phyloP scores from a whole-genome alignment of 2,113 vertebrate species.

The human (Homo sapiens) region DNA sequence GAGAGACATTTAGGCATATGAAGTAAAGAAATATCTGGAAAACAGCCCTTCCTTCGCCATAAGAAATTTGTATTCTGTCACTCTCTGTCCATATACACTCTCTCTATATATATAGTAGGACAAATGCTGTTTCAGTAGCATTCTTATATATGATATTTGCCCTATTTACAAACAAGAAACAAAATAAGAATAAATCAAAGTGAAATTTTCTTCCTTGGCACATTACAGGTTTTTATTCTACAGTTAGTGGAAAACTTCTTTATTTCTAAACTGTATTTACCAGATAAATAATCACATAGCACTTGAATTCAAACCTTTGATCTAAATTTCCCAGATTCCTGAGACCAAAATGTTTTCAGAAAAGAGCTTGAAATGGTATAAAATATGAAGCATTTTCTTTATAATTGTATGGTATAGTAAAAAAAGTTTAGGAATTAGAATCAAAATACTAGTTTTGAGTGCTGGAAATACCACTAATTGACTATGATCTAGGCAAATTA shows the following conservation, averaged over 20 bases:
- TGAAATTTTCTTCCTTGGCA: background rate
- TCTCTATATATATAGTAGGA: too few relatives aligned
- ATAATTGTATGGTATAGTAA: background rate
- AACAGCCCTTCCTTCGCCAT: background rate
- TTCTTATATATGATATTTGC: background rate
- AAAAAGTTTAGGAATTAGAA: background rate
- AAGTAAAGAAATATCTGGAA: slow-evolving; percentile 11
- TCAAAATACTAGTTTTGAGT: background rate
- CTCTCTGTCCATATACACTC: background rate
- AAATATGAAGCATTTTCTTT: slow-evolving; percentile 24
- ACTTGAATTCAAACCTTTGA: slow-evolving; percentile 48
- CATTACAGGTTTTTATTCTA: background rate
- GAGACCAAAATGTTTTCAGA: slow-evolving; percentile 29
- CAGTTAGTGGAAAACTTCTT: background rate
- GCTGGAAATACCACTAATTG: background rate
- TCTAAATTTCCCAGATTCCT: slow-evolving; percentile 34
- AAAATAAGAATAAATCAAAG: slow-evolving; percentile 2
- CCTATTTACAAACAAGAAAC: slow-evolving; percentile 38
- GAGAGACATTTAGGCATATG: background rate
- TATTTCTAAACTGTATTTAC: slow-evolving; percentile 49
- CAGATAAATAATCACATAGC: slow-evolving; percentile 36
- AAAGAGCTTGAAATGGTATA: background rate
- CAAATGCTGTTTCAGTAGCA: too few relatives aligned
- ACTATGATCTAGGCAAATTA: slow-evolving; percentile 3
- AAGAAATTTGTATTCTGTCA: background rate